phyloP scores from a whole-genome alignment of 53 echinoderm and acorn worm genomes.

The Glandiceps talaboti region DNA sequence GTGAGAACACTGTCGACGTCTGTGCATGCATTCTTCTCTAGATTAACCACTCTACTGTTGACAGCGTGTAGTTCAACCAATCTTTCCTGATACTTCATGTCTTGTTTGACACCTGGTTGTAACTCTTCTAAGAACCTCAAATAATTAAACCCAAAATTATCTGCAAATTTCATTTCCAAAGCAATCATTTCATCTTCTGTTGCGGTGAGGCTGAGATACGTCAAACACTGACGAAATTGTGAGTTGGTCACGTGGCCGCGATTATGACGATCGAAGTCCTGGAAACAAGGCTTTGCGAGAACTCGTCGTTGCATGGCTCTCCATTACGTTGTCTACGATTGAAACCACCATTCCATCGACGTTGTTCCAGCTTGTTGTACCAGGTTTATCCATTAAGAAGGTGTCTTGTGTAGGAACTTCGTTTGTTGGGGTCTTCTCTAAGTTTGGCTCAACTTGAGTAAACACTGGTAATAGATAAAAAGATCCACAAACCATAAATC shows the following conservation, averaged over 20 bases:
- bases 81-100: conserved; percentile 60
- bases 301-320: conserved; percentile 65
- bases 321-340: conserved; percentile 44
- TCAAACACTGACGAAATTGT: conserved; percentile 94
- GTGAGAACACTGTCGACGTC: conserved; percentile 63
- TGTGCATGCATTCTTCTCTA: conserved; percentile 66
- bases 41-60: conserved; percentile 40
- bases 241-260: conserved; percentile 77
- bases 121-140: conserved; percentile 72
- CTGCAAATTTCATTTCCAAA: conserved; percentile 74
- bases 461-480: too few species aligned
- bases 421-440: conserved; percentile 93
- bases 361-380: conserved; percentile 65
- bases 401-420: conserved; percentile 36
- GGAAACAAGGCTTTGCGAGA: conserved; percentile 79
- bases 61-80: conserved; percentile 43
- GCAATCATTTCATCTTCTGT: conserved; percentile 68
- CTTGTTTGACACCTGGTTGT: conserved; percentile 43
- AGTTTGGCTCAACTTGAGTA: conserved; percentile 81
- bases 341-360: conserved; percentile 16
- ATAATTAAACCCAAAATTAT: conserved; percentile 85
- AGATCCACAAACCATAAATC: neutral
- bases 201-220: conserved; percentile 71
- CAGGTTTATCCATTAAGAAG: conserved; percentile 76
- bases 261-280: conserved; percentile 95